Evolutionary conservation across 2,888 invertebrate genomes (phyloP).

Genomic region (Liopterus haemorrhoidalis): DNA sequence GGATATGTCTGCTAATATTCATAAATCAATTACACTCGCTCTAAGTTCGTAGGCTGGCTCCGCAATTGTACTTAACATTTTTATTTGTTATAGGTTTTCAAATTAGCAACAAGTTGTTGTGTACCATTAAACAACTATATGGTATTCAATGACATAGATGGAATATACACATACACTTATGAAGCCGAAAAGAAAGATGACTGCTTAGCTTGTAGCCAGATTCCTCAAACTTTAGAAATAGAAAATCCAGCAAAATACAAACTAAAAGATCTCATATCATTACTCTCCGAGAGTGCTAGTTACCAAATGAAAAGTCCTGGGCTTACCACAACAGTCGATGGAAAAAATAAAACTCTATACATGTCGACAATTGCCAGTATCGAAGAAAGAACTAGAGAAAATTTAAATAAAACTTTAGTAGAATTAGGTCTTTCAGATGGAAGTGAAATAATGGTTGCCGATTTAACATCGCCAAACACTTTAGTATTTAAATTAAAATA

Average conservation of each 20-base stretch:
- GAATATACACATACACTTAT: slow-evolving; percentile 93
- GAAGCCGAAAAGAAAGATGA: slow-evolving; percentile 80
- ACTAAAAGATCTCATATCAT: slow-evolving; percentile 75
- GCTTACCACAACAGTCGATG: slow-evolving; percentile 72
- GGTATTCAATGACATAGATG: slow-evolving; percentile 93
- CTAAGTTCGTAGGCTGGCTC: neutral
- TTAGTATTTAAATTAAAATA: slow-evolving; percentile 71
- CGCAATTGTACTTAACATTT: neutral
- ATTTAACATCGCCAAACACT: slow-evolving; percentile 81
- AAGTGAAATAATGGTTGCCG: slow-evolving; percentile 83
- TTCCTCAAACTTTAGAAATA: slow-evolving; percentile 58
- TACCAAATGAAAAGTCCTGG: slow-evolving; percentile 92
- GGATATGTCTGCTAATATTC: neutral
- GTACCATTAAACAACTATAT: slow-evolving; percentile 90
- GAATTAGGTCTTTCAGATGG: slow-evolving; percentile 83
- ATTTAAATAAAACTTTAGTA: slow-evolving; percentile 77
- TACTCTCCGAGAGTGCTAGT: slow-evolving; percentile 66
- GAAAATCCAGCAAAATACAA: slow-evolving; percentile 59
- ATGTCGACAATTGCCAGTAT: slow-evolving; percentile 89
- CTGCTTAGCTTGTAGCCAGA: slow-evolving; percentile 83
- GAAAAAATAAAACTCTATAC: slow-evolving; percentile 86
- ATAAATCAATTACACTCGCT: neutral
- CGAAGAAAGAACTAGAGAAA: slow-evolving; percentile 80
- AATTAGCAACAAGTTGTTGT: slow-evolving; percentile 89
- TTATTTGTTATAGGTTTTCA: slow-evolving; percentile 65